Conservation (phyloP, 1,140 invertebrate species). For the Idris sp. region DNA sequence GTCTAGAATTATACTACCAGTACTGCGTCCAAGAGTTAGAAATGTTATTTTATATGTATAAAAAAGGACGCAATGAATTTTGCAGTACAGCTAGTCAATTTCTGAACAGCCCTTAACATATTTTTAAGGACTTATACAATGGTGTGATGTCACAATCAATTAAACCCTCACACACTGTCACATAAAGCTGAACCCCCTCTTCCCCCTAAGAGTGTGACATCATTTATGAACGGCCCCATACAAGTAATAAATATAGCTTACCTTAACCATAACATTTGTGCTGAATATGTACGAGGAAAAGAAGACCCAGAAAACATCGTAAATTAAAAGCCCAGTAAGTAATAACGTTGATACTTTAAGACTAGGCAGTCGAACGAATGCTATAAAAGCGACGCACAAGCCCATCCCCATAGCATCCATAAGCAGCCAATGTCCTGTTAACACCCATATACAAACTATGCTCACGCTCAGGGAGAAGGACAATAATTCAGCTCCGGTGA, state of each 20-base stretch:
- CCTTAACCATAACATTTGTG: constrained; percentile 99
- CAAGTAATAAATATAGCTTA: constrained; percentile 67
- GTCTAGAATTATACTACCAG: no score
- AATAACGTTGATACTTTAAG: constrained; percentile 97
- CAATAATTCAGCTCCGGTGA: constrained; percentile 95
- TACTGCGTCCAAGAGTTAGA: no score
- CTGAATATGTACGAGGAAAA: constrained; percentile 99
- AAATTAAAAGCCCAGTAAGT: constrained; percentile 94
- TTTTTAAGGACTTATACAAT: no score
- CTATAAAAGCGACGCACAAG: constrained; percentile 97
- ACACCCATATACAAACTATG: constrained; percentile 97
- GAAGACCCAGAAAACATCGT: constrained; percentile 99
- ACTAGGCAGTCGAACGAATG: constrained; percentile 95
- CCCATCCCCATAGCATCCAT: constrained; percentile 99
- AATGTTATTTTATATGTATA: no score
- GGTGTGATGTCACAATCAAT: no score
- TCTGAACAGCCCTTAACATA: background rate
- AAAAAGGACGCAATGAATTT: no score
- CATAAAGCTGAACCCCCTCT: no score
- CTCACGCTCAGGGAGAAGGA: constrained; percentile 94
- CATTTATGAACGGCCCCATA: no score
- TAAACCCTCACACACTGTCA: no score
- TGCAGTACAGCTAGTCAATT: no score
- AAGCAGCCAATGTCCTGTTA: constrained; percentile 97
- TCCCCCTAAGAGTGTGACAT: no score